phyloP scores from a whole-genome alignment of 2,113 vertebrate species.

The Apus apus region DNA sequence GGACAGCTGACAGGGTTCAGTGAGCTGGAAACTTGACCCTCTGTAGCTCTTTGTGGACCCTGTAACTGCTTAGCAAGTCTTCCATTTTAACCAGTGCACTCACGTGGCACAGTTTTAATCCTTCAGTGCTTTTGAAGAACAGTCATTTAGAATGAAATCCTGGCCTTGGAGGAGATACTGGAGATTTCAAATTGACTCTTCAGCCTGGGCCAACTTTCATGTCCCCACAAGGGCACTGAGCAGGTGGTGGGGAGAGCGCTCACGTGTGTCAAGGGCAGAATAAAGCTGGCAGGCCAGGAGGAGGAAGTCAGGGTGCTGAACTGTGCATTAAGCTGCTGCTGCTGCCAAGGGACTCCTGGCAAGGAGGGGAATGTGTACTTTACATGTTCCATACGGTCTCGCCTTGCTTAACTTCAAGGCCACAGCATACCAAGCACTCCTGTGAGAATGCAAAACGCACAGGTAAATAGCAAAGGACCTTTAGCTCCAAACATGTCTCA shows the following conservation, averaged over 20 bases:
- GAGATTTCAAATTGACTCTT: background rate
- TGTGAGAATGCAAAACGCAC: background rate
- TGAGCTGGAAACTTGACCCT: slow-evolving; percentile 64
- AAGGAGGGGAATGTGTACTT: background rate
- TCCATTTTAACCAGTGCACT: slow-evolving; percentile 62
- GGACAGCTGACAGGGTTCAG: slow-evolving; percentile 42
- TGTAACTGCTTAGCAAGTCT: slow-evolving; percentile 62
- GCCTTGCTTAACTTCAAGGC: background rate
- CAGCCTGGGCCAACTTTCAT: background rate
- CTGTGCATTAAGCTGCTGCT: background rate
- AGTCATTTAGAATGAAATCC: background rate
- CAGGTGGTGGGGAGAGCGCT: rapidly evolving
- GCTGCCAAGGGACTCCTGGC: background rate
- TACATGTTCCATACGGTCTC: background rate
- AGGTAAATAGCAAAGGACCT: background rate
- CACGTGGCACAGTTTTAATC: slow-evolving; percentile 50
- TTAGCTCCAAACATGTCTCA: background rate
- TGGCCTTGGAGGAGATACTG: rapidly evolving
- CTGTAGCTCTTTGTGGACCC: slow-evolving; percentile 44
- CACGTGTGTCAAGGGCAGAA: rapidly evolving
- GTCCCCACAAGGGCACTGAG: background rate
- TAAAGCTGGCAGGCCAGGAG: background rate
- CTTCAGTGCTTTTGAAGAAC: slow-evolving; percentile 9
- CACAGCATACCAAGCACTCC: background rate
- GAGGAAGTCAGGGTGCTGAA: background rate